Evolutionary conservation across 2,113 vertebrate genomes (phyloP).

Genomic region (Datnioides undecimradiatus): DNA sequence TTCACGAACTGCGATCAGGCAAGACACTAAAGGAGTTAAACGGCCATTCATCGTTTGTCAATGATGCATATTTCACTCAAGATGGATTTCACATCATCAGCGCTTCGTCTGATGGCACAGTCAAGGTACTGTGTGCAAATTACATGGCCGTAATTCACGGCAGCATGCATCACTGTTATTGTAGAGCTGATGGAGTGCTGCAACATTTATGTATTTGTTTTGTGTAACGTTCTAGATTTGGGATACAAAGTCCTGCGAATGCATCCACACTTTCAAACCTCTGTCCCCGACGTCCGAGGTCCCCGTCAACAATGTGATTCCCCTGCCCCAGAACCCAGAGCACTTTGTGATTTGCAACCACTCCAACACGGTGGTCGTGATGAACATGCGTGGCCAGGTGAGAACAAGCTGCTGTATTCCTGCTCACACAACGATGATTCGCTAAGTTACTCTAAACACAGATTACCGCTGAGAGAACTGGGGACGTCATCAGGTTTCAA

Average conservation of each 20-base stretch:
- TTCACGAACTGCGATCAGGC: conserved; percentile 96
- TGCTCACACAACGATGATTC: no score
- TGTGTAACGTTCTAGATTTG: conserved; percentile 87
- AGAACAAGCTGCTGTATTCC: no score
- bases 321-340: conserved; percentile 95
- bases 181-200: not conserved
- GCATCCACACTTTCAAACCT: conserved; percentile 93
- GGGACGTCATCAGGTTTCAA: no score
- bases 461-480: no score
- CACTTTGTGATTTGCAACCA: conserved; percentile 97
- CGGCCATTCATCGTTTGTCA: conserved; percentile 96
- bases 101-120: conserved; percentile 95
- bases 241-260: conserved; percentile 94
- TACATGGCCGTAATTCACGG: no score
- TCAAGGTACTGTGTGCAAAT: conserved; percentile 88
- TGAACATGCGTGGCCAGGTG: conserved; percentile 97
- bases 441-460: no score
- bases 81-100: conserved; percentile 95
- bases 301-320: conserved; percentile 94
- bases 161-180: not conserved
- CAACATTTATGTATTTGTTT: not conserved
- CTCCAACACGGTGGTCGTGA: conserved; percentile 93
- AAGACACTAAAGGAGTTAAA: conserved; percentile 94
- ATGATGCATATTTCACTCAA: conserved; percentile 93
- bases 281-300: conserved; percentile 90